phyloP scores from a whole-genome alignment of 2,113 vertebrate genomes.

The Microtus montanus region DNA sequence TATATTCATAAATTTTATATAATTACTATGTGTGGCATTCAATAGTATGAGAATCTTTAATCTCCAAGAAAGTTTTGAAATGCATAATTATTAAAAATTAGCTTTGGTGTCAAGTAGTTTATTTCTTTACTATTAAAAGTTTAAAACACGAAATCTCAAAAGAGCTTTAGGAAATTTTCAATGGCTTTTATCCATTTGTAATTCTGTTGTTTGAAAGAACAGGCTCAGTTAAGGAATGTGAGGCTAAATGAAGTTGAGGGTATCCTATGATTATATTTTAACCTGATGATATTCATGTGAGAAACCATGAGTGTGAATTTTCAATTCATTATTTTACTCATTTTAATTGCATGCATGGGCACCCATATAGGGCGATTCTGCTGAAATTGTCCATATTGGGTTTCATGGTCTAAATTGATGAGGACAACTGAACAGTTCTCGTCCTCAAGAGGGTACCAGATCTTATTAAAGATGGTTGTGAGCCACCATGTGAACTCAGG shows the following conservation, averaged over 20 bases:
- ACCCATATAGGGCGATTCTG: no score
- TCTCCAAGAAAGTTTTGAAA: constrained; percentile 10
- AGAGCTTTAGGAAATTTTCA: background rate
- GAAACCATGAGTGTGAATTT: background rate
- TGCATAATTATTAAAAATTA: background rate
- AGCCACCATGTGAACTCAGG: no score
- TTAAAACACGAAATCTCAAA: constrained; percentile 39
- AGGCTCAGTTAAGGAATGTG: constrained; percentile 2
- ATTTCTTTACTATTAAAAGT: background rate
- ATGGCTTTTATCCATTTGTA: constrained; percentile 36
- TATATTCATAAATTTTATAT: background rate
- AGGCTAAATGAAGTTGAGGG: background rate
- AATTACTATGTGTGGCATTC: background rate
- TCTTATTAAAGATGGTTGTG: no score
- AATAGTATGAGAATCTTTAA: background rate
- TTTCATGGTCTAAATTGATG: no score
- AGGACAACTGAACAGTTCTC: no score
- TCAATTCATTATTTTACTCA: background rate
- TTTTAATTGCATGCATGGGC: no score
- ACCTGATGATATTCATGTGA: background rate
- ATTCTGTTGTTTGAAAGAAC: constrained; percentile 5
- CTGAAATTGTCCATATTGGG: no score
- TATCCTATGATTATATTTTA: constrained; percentile 34
- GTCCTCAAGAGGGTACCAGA: no score
- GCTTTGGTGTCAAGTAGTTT: background rate